A percentile compares a stretch with the other conserved stretches of the same genome.
These are phyloP conservation scores for Dolomedes plantarius DNA, from an alignment of 2,888 invertebrate genomes.

Conservation along the genomic window DNA sequence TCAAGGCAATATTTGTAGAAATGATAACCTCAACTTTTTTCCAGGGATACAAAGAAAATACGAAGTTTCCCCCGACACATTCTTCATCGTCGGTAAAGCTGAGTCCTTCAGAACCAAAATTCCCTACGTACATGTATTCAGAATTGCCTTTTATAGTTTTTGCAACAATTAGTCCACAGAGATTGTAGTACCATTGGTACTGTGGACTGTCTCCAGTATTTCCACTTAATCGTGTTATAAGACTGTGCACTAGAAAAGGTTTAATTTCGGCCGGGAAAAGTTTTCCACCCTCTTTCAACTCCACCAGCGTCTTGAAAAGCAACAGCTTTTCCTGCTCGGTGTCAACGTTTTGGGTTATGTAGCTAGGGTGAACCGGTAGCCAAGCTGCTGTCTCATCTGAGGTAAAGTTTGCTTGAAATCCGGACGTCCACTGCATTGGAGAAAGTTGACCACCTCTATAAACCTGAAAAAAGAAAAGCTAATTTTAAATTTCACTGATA, in stretches of 20 bases:
- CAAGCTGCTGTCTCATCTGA: constrained; percentile 81
- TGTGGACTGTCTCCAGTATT: not conserved
- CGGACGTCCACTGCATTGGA: constrained; percentile 82
- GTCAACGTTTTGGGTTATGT: constrained; percentile 75
- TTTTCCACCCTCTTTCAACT: constrained; percentile 1
- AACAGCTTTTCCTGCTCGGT: constrained; percentile 22
- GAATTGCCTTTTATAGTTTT: not conserved
- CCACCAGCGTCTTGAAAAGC: constrained; percentile 19
- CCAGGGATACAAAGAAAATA: constrained; percentile 3
- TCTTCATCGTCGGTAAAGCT: not conserved
- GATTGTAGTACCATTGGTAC: constrained; percentile 32
- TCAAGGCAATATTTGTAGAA: constrained; percentile 19
- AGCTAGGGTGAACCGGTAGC: constrained; percentile 80
- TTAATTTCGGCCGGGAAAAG: not conserved
- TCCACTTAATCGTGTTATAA: constrained; percentile 5
- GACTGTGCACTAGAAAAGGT: constrained; percentile 17
- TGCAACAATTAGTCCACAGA: constrained; percentile 12
- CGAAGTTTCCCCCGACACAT: not conserved
- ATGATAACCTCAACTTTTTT: constrained; percentile 14
- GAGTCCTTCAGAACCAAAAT: constrained; percentile 35
- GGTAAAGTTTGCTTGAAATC: constrained; percentile 77
- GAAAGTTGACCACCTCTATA: constrained; percentile 82
- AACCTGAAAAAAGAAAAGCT: constrained; percentile 71
- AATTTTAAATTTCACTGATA: too few relatives aligned
- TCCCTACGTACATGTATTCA: constrained; percentile 32